Evolutionary conservation across 2,113 vertebrate species (phyloP), one percentile per base, ranked within the genome.

Genomic region (Mellivora capensis): DNA sequence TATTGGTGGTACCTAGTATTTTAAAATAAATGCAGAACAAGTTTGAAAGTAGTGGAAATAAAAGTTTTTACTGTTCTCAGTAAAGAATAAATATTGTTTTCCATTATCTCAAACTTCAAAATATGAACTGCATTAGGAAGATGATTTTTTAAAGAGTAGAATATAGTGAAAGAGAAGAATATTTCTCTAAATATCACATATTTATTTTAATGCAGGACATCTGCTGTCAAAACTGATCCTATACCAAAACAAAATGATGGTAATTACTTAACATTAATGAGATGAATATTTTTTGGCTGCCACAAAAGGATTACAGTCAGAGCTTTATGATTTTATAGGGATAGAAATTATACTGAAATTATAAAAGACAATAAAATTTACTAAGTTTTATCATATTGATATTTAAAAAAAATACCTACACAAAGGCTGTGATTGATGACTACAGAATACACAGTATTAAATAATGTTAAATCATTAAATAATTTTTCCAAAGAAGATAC

Each of bases 11-110:
- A 9, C 85, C 42, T 82, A 85, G 7, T 72, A 39, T 90, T 97
- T 98, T 93, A 88, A 91, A 98, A 98, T 82, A 97, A 98, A 96
- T 49, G 13, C 21, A 49, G 86, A 95, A 81, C 64, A 96, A 72
- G 87, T 89, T 74, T 97, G 87, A 94, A 91, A 18, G 47, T 89
- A 87, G 61, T 49, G 62, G 72, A 93, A 97, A 80, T 91, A 81
- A 88, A 81, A 44, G 42, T 23, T 89, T 87, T 90, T 37, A 89
- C 8, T 69, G 9, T 10, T 49, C 52, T 27, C 15, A 39, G 4
- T 47, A 91, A 20, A 25, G 11, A 97, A 83, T 72, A 64, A 49
- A 8, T 76, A 42, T 67, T 57, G 17, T 80, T 96, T 81, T 44
- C 98, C 31, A 89, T 97, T 94, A 96, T 88, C 34, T 93, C 47